Percentiles rank a stretch among this genome's conserved stretches.
phyloP scores from a whole-genome alignment of 2,797 vertebrate species.

The Natrix natrix region DNA sequence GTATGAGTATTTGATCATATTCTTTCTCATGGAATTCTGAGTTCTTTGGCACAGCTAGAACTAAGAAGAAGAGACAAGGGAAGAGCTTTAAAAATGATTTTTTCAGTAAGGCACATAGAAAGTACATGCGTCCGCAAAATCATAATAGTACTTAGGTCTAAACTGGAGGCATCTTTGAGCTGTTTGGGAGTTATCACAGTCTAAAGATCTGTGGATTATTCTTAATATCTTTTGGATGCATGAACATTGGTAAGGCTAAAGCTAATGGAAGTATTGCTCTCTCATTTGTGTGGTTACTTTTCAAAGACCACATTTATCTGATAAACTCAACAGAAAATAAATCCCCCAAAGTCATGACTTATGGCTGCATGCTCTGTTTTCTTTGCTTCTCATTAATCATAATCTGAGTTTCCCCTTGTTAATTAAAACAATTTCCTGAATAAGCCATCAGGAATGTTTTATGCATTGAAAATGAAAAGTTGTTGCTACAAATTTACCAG shows the following conservation, averaged over 20 bases:
- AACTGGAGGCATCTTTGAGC: background rate
- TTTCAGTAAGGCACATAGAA: background rate
- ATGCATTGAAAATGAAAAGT: conserved; percentile 54
- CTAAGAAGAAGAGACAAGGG: background rate
- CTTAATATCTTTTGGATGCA: background rate
- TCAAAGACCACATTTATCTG: conserved; percentile 15
- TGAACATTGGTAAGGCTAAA: background rate
- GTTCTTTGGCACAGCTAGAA: background rate
- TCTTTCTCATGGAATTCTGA: background rate
- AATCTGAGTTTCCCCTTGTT: conserved; percentile 56
- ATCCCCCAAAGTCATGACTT: conserved; percentile 5
- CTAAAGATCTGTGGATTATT: background rate
- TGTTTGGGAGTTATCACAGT: background rate
- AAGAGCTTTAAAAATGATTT: background rate
- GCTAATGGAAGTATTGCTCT: conserved; percentile 4
- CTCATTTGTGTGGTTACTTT: conserved; percentile 34
- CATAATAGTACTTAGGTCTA: background rate
- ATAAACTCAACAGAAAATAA: conserved; percentile 42
- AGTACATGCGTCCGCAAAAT: background rate
- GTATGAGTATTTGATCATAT: background rate
- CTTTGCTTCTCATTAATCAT: conserved; percentile 41
- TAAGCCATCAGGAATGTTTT: conserved; percentile 57
- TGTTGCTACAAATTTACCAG: conserved; percentile 57
- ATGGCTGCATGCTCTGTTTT: conserved; percentile 31
- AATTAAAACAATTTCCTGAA: conserved; percentile 63